These are phyloP conservation scores for Drosophila sp. DNA, from an alignment of 1,140 invertebrate genomes.

Conservation along the genomic window DNA sequence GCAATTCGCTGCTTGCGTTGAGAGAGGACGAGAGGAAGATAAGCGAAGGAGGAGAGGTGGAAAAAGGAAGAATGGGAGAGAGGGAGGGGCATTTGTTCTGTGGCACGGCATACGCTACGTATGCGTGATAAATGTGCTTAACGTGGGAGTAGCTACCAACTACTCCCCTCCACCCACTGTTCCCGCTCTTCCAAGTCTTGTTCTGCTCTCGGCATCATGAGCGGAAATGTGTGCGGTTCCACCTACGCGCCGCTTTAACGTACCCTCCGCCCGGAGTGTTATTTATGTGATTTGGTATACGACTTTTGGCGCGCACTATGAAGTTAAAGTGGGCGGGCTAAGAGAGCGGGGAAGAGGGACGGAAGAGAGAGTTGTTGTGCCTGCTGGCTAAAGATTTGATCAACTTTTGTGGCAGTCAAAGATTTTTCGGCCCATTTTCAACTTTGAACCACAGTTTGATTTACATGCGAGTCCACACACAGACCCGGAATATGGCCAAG, in stretches of 20 bases:
- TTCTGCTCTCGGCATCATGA: constrained; percentile 14
- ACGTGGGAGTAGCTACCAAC: constrained; percentile 44
- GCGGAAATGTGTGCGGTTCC: constrained; percentile 66
- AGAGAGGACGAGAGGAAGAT: neutral
- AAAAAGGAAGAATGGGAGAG: neutral
- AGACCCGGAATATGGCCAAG: constrained; percentile 3
- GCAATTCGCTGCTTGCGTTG: constrained; percentile 60
- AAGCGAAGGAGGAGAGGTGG: no score
- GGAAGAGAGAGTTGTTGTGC: constrained; percentile 11
- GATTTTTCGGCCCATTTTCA: constrained; percentile 71
- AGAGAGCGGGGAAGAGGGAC: neutral
- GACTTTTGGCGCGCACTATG: constrained; percentile 52
- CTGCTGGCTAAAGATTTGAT: constrained; percentile 63
- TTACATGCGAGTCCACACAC: constrained; percentile 56
- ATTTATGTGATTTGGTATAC: constrained; percentile 75
- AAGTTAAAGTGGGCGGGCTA: constrained; percentile 23
- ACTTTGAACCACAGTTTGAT: constrained; percentile 75
- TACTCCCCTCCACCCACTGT: neutral
- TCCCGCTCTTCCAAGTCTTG: neutral
- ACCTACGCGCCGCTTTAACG: constrained; percentile 42
- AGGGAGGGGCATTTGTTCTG: constrained; percentile 10
- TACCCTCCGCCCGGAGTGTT: constrained; percentile 46
- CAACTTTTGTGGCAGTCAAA: constrained; percentile 67
- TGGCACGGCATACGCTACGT: constrained; percentile 69
- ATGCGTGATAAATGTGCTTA: constrained; percentile 74